Percentiles rank a stretch among this genome's conserved stretches.
phyloP scores from a whole-genome alignment of 2,113 vertebrate genomes.

The Helogale parvula region DNA sequence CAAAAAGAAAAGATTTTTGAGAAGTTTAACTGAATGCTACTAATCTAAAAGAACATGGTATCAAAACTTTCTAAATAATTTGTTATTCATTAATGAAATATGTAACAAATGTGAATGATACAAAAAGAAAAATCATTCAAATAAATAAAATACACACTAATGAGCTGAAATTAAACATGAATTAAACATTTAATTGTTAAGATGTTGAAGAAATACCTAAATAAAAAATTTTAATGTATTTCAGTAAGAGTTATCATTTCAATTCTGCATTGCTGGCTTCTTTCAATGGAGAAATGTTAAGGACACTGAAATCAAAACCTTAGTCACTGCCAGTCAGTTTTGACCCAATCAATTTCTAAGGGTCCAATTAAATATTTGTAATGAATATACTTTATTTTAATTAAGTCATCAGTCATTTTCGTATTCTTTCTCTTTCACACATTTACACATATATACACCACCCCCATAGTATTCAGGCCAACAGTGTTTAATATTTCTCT shows the following conservation, averaged over 20 bases:
- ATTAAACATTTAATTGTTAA: slow-evolving; percentile 48
- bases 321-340: background rate
- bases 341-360: background rate
- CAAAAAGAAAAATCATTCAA: slow-evolving; percentile 38
- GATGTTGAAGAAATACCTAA: slow-evolving; percentile 31
- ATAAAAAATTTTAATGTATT: slow-evolving; percentile 29
- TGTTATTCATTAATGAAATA: slow-evolving; percentile 40
- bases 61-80: slow-evolving; percentile 54
- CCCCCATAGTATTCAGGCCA: background rate
- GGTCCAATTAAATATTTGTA: slow-evolving; percentile 23
- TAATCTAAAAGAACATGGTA: slow-evolving; percentile 4
- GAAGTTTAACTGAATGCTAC: background rate
- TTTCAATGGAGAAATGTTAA: background rate
- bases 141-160: slow-evolving; percentile 35
- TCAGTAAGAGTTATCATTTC: slow-evolving; percentile 19
- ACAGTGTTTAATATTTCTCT: slow-evolving; percentile 47
- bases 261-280: background rate
- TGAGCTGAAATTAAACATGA: slow-evolving; percentile 46
- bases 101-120: slow-evolving; percentile 24
- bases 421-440: slow-evolving; percentile 5
- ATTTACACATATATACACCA: background rate
- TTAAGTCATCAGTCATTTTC: slow-evolving; percentile 27
- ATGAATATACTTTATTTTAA: slow-evolving; percentile 40
- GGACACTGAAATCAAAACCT: slow-evolving; percentile 22
- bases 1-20: slow-evolving; percentile 27